Conservation (phyloP, 1,140 invertebrate species). For the Saxidomus purpurata region DNA sequence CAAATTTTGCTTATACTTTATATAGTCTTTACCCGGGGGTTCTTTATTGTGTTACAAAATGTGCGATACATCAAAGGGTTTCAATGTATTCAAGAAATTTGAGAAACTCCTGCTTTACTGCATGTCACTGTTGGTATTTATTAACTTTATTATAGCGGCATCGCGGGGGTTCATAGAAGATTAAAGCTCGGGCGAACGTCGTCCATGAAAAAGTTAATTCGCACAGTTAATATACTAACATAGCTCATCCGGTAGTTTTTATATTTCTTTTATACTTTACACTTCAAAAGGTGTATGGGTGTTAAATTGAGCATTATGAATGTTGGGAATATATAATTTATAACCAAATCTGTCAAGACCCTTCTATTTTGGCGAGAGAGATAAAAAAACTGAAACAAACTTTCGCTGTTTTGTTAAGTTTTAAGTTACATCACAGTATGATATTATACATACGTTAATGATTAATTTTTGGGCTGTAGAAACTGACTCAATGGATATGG, state of each 20-base stretch:
- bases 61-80: constrained; percentile 34
- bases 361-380: background rate
- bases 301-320: constrained; percentile 32
- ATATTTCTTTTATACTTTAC: constrained; percentile 25
- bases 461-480: background rate
- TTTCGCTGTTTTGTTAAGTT: constrained; percentile 18
- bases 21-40: constrained; percentile 3
- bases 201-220: constrained; percentile 39
- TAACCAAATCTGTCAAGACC: constrained; percentile 32
- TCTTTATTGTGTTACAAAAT: constrained; percentile 21
- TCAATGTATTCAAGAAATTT: constrained; percentile 21
- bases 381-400: background rate
- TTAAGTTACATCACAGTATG: background rate
- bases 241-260: constrained; percentile 16
- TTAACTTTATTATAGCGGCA: background rate
- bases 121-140: background rate
- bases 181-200: background rate
- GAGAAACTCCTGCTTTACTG: constrained; percentile 23
- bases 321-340: background rate
- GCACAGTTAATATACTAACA: constrained; percentile 21
- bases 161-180: constrained; percentile 19
- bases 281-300: constrained; percentile 36
- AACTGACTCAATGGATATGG: constrained; percentile 6
- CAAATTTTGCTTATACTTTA: background rate
- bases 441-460: background rate